Base-by-base conservation (phyloP, 2,888 invertebrate species). In the Carcina quercana region DNA sequence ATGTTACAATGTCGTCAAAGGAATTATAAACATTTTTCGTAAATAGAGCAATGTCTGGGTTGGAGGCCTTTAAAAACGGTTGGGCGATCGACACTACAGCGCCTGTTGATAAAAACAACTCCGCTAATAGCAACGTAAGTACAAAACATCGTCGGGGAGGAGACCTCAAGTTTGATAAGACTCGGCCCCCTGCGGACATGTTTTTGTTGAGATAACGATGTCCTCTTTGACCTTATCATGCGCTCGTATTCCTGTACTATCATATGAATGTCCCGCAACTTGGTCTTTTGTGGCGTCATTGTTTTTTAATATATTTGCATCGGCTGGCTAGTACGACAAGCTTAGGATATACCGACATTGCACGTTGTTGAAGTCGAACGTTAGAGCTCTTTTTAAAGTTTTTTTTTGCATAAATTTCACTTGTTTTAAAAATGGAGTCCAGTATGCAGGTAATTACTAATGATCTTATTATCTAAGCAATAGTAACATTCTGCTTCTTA, bases 51-150 rank as follows among this genome's bases (percentile, higher is more conserved):
- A 78, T 78, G 76, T 56, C 75, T 53, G 64, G 63, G 38, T 35
- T 60, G 34, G 53, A 51, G 35, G 60, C 59, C 40, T 70, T 64
- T 57, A 56, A 76, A 30, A 71, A 78, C 50, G 80, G 82, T 47
- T 83, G 82, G 82, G 78, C 82, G 50, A 76, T 76, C 48, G 82
- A 83, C 50, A 75, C 76, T 28, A 60, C 74, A 38, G 60, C 66
- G 57, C 80, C 82, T 37, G 57, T 69, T 71, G 82, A 82, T 76
- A 78, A 65, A 51, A 59, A 60, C 55, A 62, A 50, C 53, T 48
- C 67, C 32, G 50, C 44, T 30, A 79, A 82, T 78, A 79, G 65
- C 53, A 71, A 75, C 47, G 82, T 82, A 78, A 80, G 80, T 59
- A 15, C 20, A 8, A 15, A 15, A 25, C n/a, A n/a, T n/a, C n/a